Evolutionary conservation across 2,888 invertebrate genomes (phyloP), one percentile per base, ranked within the genome.

Genomic region (Acronicta psi): DNA sequence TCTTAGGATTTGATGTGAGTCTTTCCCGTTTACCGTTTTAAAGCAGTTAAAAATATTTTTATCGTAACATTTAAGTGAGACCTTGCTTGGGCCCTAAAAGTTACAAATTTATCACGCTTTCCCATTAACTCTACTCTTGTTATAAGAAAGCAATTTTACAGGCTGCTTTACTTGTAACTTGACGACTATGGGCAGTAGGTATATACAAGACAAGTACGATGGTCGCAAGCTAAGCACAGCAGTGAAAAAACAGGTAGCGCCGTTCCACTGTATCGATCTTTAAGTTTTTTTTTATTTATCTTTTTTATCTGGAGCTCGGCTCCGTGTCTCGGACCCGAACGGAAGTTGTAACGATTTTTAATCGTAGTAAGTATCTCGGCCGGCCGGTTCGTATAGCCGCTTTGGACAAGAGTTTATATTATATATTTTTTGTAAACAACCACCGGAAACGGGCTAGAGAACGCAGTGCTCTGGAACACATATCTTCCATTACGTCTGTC

Each of bases 321-420:
- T 86, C 75, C 80, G 85, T 85, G 88, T 79, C 89, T 89, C 86
- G 82, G 86, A 84, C 83, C 83, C 89, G 87, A 93, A 92, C 94
- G 93, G 94, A 94, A 93, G 94, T 93, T 93, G 93, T 92, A 92
- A 92, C 92, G 90, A 93, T 92, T 93, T 93, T 94, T 93, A 93
- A 93, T 93, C 93, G 92, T 86, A 85, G 84, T 90, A 88, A 91
- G 91, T 92, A 93, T 93, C 92, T 92, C 83, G 85, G 83, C 83
- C 82, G 89, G 87, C 85, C 87, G 83, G 90, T 90, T 85, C 84
- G 84, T 84, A 84, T 79, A 81, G 84, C 81, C 82, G 84, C 86
- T 86, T 86, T 81, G 87, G 88, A 88, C 89, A 87, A 85, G 82
- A 88, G 89, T 90, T 88, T 89, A 84, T 88, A 86, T 82, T 87